Conservation (phyloP, 1,140 invertebrate genomes). For the Lordiphosa clarofinis region DNA sequence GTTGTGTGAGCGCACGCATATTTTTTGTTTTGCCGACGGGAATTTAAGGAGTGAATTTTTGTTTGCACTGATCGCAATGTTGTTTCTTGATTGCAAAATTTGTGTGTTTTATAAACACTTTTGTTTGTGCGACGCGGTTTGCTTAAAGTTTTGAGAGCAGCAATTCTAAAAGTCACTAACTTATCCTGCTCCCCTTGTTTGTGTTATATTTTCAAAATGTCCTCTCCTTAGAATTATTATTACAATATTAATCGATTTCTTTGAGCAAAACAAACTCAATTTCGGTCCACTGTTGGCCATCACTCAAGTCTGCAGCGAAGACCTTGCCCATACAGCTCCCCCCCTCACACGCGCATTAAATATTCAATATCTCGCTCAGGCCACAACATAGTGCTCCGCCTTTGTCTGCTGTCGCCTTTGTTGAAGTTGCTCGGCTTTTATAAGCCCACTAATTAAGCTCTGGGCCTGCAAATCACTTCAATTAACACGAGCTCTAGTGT, state of each 20-base stretch:
- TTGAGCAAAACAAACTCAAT: conserved; percentile 4
- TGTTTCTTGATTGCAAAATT: too few species aligned
- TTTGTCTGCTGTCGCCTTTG: conserved; percentile 23
- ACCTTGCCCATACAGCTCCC: not conserved
- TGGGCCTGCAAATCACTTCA: conserved; percentile 42
- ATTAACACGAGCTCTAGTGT: conserved; percentile 34
- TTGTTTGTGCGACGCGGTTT: too few species aligned
- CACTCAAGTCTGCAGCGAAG: conserved; percentile 2
- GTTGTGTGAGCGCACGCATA: too few species aligned
- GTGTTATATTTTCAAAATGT: too few species aligned
- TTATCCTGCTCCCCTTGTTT: too few species aligned
- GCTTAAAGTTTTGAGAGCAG: too few species aligned
- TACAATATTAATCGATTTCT: not conserved
- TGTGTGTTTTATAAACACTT: too few species aligned
- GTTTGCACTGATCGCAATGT: too few species aligned
- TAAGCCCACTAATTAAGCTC: conserved; percentile 50
- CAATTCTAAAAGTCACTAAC: too few species aligned
- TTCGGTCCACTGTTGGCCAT: conserved; percentile 10
- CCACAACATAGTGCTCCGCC: conserved; percentile 13
- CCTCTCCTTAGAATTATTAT: too few species aligned
- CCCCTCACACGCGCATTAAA: conserved; percentile 20
- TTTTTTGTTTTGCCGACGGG: too few species aligned
- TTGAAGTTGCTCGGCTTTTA: conserved; percentile 20
- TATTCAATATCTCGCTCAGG: conserved; percentile 17
- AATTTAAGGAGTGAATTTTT: too few species aligned